Percentiles rank a stretch among this genome's conserved stretches.
Evolutionary conservation across 2,797 vertebrate genomes (phyloP).

Genomic region (Alectoris magna): DNA sequence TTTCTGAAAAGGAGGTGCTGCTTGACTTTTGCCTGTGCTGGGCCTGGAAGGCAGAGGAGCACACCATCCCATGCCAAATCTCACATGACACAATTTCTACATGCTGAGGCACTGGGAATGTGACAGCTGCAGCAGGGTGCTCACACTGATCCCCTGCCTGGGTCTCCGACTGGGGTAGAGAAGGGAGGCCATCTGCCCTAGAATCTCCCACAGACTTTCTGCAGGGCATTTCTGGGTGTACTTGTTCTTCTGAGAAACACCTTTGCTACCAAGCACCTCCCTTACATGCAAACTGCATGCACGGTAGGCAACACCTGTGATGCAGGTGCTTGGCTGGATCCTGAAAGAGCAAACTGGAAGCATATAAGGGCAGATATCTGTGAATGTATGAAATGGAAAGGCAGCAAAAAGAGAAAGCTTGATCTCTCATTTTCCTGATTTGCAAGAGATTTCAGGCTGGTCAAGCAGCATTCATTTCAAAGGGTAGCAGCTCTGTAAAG

Average conservation of each 20-base stretch:
- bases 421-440: background rate
- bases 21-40: background rate
- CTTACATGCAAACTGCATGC: background rate
- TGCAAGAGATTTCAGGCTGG: accelerated
- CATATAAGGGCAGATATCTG: accelerated
- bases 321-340: background rate
- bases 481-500: background rate
- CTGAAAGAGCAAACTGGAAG: background rate
- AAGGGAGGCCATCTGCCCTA: background rate
- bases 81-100: background rate
- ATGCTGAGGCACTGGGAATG: background rate
- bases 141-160: background rate
- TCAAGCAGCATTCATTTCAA: background rate
- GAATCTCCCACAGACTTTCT: background rate
- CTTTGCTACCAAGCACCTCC: background rate
- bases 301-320: background rate
- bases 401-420: background rate
- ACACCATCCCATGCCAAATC: background rate
- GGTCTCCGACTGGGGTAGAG: background rate
- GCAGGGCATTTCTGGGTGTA: background rate
- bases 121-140: background rate
- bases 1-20: background rate
- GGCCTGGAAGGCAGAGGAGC: accelerated
- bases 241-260: background rate
- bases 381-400: background rate